Conservation (phyloP, 2,797 vertebrate genomes). For the Sibirionetta formosa region DNA sequence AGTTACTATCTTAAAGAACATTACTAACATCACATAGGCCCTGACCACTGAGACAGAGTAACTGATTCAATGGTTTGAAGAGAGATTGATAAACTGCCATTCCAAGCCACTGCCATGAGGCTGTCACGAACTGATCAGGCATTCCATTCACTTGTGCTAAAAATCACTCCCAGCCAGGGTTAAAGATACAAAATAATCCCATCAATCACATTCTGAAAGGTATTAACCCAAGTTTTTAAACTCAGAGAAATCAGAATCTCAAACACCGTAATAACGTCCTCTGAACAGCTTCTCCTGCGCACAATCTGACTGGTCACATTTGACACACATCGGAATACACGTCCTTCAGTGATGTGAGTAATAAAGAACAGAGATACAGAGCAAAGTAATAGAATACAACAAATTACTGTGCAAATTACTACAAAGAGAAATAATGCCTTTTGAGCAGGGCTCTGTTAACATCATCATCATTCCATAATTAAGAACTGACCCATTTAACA, state of each 20-base stretch:
- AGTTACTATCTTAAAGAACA: not conserved
- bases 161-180: not conserved
- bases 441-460: not conserved
- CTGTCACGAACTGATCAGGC: not conserved
- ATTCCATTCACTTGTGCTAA: not conserved
- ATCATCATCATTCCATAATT: not conserved
- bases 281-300: not conserved
- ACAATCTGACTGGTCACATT: not conserved
- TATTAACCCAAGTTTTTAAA: not conserved
- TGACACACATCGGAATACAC: not conserved
- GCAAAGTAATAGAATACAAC: not conserved
- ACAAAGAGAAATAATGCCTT: conserved; percentile 46
- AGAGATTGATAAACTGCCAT: not conserved
- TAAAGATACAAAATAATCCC: not conserved
- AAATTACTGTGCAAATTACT: conserved; percentile 49
- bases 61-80: not conserved
- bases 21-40: not conserved
- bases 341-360: not conserved
- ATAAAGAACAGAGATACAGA: not conserved
- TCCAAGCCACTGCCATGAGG: fast-evolving
- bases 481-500: conserved; percentile 50
- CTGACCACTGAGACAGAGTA: not conserved
- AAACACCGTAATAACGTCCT: not conserved
- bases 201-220: not conserved
- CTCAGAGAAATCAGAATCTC: not conserved